Percentiles rank a stretch among this genome's conserved stretches.
Evolutionary conservation across 2,797 vertebrate genomes (phyloP).

Genomic region (Molossus molossus): DNA sequence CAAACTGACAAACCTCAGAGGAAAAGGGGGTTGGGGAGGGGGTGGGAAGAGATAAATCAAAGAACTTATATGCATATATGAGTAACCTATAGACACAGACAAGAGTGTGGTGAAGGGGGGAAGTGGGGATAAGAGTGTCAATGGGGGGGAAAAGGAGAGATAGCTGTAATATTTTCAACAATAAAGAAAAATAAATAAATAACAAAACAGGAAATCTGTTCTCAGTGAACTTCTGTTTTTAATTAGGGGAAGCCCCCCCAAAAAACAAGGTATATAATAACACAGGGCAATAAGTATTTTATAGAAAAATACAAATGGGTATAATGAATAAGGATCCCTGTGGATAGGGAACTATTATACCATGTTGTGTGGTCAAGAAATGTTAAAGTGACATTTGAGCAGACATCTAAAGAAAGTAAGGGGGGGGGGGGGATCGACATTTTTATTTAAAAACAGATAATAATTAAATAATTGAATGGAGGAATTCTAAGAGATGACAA

Average conservation of each 20-base stretch:
- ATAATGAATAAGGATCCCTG: not conserved
- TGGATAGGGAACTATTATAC: not conserved
- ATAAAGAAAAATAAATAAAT: no score
- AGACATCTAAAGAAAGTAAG: constrained; percentile 3
- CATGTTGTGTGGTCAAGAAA: not conserved
- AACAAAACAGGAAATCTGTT: not conserved
- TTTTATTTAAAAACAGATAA: constrained; percentile 3
- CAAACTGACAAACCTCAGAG: no score
- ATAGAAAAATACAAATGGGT: not conserved
- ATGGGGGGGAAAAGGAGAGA: no score
- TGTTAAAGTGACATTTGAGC: not conserved
- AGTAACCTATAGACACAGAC: no score
- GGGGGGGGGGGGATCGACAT: accelerated
- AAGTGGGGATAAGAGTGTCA: no score
- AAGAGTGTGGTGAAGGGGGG: no score
- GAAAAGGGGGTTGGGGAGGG: no score
- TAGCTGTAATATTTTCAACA: no score
- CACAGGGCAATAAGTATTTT: not conserved
- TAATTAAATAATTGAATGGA: not conserved
- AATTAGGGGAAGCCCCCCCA: not conserved
- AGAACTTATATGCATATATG: no score
- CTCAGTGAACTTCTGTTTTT: not conserved
- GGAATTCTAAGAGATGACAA: not conserved
- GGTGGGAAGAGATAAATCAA: no score
- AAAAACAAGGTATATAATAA: not conserved